Base-by-base conservation (phyloP, 1,140 invertebrate genomes). In the Lucilia cuprina region DNA sequence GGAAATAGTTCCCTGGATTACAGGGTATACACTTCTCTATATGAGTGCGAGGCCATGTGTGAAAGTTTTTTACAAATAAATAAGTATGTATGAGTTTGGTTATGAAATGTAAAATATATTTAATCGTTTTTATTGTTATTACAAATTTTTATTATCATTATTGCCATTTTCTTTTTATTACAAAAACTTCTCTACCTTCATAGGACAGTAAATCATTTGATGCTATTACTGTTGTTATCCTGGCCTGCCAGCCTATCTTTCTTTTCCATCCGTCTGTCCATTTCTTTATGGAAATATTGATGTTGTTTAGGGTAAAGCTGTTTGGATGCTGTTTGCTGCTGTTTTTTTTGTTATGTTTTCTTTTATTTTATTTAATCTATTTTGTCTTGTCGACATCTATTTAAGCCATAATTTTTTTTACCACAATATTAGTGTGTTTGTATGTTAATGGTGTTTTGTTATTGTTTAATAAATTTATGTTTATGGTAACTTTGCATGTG, bases 401-500 rank as follows among this genome's bases (percentile, higher is more conserved):
- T 70, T 70, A n/a, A 25, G 65, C 19, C 65, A 70, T 70, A 70
- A 70, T 70, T 70, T 19, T 70, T 70, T 70, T 19, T 70, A 5
- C 19, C 5, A 21, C 19, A 10, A n/a, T 70, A 21, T 70, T 7
- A 21, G 65, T 70, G 65, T 70, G n/a, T 70, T 60, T 70, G 65
- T 70, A n/a, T 70, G 65, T 70, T 70, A 70, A 70, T n/a, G n/a
- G 19, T 70, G 1, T 70, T 10, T 70, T 70, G 19, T 41, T 19
- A 47, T 10, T 47, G 14, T 47, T 80, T 25, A 49, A 19, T 47
- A 49, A 80, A 80, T 50, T 80, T n/a, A 80, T 80, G 47, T 80
- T 80, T 80, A 80, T 80, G 49, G 13, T 10, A 49, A 21, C 41
- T 80, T 80, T 80, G 77, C 77, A 80, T 80, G 77, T 80, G 41